Percentiles rank a stretch among this genome's conserved stretches.
phyloP scores from a whole-genome alignment of 2,113 vertebrate species.

The Nicator chloris region DNA sequence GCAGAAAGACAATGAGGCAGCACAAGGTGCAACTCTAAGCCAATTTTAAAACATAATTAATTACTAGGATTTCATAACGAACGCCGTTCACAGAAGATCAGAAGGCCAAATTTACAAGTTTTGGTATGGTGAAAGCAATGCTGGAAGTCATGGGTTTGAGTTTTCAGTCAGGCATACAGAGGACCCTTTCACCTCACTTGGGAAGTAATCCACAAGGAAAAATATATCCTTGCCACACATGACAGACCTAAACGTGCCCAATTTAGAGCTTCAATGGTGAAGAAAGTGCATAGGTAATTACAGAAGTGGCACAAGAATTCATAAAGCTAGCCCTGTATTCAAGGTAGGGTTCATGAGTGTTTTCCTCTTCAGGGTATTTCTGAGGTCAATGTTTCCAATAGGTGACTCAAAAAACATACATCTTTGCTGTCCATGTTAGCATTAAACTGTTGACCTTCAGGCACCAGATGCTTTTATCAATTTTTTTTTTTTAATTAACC shows the following conservation, averaged over 20 bases:
- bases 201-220: not conserved
- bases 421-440: not conserved
- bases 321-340: not conserved
- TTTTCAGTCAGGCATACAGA: not conserved
- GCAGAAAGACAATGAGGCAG: not conserved
- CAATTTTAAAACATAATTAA: not conserved
- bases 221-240: not conserved
- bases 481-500: not conserved
- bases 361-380: not conserved
- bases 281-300: not conserved
- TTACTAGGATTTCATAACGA: not conserved
- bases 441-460: not conserved
- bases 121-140: not conserved
- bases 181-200: not conserved
- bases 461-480: not conserved
- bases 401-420: fast-evolving
- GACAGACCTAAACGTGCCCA: not conserved
- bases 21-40: not conserved
- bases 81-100: not conserved
- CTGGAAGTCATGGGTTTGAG: fast-evolving
- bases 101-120: not conserved
- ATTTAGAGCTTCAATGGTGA: not conserved
- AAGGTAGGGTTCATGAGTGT: not conserved
- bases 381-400: not conserved
- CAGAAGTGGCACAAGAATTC: not conserved